These are phyloP conservation scores for Iselma pallidipennis DNA, from an alignment of 2,888 invertebrate genomes.

Conservation along the genomic window DNA sequence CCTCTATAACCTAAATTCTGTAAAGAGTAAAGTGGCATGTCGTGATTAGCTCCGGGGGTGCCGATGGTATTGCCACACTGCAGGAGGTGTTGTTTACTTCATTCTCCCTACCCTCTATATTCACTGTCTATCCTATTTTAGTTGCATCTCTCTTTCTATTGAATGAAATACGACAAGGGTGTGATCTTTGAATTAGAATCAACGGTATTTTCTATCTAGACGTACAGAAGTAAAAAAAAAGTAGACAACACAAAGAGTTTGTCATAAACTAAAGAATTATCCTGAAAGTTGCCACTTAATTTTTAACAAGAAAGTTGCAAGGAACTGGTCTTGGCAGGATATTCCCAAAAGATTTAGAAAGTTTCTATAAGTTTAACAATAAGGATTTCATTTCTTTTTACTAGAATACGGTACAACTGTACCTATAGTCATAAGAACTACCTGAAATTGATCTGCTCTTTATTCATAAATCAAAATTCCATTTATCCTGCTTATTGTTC, in stretches of 20 bases:
- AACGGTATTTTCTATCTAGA: background rate
- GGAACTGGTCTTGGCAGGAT: too few relatives aligned
- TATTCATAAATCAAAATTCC: background rate
- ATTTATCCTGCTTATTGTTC: background rate
- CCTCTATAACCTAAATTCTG: constrained; percentile 32
- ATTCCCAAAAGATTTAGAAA: background rate
- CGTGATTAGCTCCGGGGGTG: constrained; percentile 49
- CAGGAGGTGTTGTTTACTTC: constrained; percentile 23
- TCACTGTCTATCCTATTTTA: background rate
- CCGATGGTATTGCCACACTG: constrained; percentile 29
- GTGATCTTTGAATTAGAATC: background rate
- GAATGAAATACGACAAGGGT: background rate
- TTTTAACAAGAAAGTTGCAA: too few relatives aligned
- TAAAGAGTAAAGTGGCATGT: constrained; percentile 49
- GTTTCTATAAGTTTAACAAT: too few relatives aligned
- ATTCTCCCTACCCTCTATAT: background rate
- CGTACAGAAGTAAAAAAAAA: background rate
- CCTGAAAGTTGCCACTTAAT: background rate
- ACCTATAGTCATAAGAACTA: background rate
- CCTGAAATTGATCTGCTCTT: background rate
- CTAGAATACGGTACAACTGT: too few relatives aligned
- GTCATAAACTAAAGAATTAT: background rate
- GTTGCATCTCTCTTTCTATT: background rate
- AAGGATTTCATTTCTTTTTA: too few relatives aligned
- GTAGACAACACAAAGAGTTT: too few relatives aligned